Percentiles rank a stretch among this genome's conserved stretches.
Evolutionary conservation across 2,888 invertebrate species (phyloP).

Genomic region (Pristionchus mayeri): DNA sequence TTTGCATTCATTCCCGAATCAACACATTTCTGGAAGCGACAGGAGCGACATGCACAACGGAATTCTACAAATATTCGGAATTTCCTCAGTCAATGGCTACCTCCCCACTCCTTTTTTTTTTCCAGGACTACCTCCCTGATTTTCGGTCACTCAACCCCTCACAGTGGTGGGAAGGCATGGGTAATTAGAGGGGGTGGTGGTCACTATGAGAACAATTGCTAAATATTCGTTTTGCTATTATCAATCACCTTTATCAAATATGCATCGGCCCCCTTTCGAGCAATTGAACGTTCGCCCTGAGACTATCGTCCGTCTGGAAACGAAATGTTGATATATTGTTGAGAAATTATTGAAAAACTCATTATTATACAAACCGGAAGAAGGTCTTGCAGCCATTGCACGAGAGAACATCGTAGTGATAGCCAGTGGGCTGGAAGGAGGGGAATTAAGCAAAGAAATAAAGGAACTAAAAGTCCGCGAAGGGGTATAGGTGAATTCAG

Average conservation of each 20-base stretch:
- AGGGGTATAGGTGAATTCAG: too few relatives aligned
- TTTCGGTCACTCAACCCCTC: too few relatives aligned
- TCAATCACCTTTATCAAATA: constrained; percentile 68
- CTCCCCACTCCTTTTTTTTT: too few relatives aligned
- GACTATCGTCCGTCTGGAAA: constrained; percentile 59
- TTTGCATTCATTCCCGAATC: constrained; percentile 62
- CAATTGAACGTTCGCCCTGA: constrained; percentile 59
- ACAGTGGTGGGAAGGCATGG: too few relatives aligned
- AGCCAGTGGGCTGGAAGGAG: constrained; percentile 64
- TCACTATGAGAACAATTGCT: too few relatives aligned
- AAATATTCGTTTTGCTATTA: too few relatives aligned
- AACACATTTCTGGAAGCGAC: constrained; percentile 66
- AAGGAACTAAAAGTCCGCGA: too few relatives aligned
- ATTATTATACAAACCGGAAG: too few relatives aligned
- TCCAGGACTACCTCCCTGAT: too few relatives aligned
- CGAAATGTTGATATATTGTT: background rate
- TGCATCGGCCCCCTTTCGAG: constrained; percentile 63
- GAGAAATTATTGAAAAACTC: background rate
- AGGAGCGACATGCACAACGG: constrained; percentile 67
- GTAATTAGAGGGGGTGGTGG: too few relatives aligned
- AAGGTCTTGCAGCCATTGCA: constrained; percentile 71
- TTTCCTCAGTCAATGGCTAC: background rate
- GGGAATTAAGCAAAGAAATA: background rate
- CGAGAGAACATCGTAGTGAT: constrained; percentile 66
- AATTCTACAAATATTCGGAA: constrained; percentile 56